Percentiles rank a stretch among this genome's conserved stretches.
phyloP scores from a whole-genome alignment of 2,888 invertebrate genomes.

The Leptodirus hochenwartii region DNA sequence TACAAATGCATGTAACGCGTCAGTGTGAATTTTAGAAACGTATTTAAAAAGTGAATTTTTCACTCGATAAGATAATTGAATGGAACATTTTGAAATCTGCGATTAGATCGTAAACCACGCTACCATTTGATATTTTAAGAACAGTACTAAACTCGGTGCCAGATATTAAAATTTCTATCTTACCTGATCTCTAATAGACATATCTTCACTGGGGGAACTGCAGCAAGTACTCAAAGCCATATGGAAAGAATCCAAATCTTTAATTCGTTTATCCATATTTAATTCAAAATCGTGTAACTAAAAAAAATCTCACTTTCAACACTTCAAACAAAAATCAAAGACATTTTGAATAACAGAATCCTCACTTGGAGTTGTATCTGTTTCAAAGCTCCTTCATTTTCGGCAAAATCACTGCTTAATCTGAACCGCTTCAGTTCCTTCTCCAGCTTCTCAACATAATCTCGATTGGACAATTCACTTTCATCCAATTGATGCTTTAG shows the following conservation, averaged over 20 bases:
- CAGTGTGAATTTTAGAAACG: not conserved
- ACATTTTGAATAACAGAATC: slow-evolving; percentile 6
- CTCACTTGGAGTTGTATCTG: slow-evolving; percentile 28
- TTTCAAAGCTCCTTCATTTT: slow-evolving; percentile 24
- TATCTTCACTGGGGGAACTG: slow-evolving; percentile 69
- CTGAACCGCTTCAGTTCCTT: slow-evolving; percentile 22
- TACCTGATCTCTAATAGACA: slow-evolving; percentile 44
- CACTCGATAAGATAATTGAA: too few species aligned
- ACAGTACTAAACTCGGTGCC: too few species aligned
- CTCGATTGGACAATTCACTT: slow-evolving; percentile 25
- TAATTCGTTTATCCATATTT: slow-evolving; percentile 50
- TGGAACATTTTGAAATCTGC: too few species aligned
- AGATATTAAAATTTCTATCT: not conserved
- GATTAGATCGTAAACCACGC: too few species aligned
- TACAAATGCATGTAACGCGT: slow-evolving; percentile 2
- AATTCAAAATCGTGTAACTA: slow-evolving; percentile 42
- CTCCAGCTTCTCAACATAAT: slow-evolving; percentile 31
- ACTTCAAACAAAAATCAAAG: not conserved
- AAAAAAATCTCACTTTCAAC: not conserved
- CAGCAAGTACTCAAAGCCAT: slow-evolving; percentile 42
- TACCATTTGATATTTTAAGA: too few species aligned
- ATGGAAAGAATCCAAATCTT: slow-evolving; percentile 52
- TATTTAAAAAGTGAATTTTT: too few species aligned
- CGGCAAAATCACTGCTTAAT: slow-evolving; percentile 22
- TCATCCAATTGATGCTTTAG: slow-evolving; percentile 35